These are phyloP conservation scores for Prenolepis imparis DNA, from an alignment of 2,888 invertebrate species.

Conservation along the genomic window DNA sequence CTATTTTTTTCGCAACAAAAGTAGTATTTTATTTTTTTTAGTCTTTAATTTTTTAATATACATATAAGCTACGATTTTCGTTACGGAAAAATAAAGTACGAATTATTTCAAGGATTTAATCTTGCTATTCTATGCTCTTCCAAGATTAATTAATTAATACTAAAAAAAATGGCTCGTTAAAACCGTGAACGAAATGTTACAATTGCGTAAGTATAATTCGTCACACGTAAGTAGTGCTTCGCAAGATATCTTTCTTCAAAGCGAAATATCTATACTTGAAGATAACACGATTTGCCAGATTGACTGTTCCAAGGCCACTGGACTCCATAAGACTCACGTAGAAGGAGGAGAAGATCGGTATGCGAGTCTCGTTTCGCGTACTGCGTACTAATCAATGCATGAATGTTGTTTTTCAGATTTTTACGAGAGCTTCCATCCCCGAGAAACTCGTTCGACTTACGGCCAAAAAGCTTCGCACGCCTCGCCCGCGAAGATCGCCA, in stretches of 20 bases:
- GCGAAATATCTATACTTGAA: conserved; percentile 6
- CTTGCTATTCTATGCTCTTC: neutral
- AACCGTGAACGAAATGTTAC: neutral
- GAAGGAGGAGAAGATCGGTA: conserved; percentile 19
- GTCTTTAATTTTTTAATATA: neutral
- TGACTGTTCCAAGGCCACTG: conserved; percentile 1
- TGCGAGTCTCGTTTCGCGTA: conserved; percentile 13
- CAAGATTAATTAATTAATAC: neutral
- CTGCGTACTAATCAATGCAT: conserved; percentile 48
- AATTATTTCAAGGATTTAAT: conserved; percentile 31
- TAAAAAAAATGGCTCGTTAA: neutral
- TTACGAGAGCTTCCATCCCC: conserved; percentile 8
- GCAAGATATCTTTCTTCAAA: conserved; percentile 16
- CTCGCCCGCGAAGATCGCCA: conserved; percentile 14
- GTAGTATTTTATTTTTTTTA: neutral
- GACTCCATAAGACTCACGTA: conserved; percentile 24
- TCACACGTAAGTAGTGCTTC: neutral
- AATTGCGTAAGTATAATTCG: conserved; percentile 17
- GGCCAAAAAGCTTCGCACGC: neutral
- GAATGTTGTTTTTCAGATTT: conserved; percentile 62
- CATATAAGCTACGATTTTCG: neutral
- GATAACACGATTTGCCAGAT: conserved; percentile 7
- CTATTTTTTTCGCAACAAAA: conserved; percentile 13
- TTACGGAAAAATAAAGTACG: conserved; percentile 3
- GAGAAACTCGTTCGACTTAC: conserved; percentile 21